Evolutionary conservation across 2,888 invertebrate species (phyloP).

Genomic region (Epsilonema sp.): DNA sequence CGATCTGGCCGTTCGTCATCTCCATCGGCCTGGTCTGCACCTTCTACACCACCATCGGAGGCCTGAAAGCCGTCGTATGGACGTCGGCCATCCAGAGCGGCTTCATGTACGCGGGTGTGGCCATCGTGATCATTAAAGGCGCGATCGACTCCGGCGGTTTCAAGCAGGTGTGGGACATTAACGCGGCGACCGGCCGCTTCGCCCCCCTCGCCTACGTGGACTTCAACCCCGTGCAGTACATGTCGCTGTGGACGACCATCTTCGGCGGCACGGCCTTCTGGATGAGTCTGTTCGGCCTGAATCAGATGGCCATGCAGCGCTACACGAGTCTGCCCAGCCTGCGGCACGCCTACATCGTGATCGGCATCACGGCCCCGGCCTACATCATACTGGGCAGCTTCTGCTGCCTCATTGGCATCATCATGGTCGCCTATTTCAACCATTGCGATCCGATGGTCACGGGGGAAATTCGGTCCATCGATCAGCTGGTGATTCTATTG

Average conservation of each 20-base stretch:
- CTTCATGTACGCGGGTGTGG: background rate
- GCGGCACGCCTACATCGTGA: constrained; percentile 1
- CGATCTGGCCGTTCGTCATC: background rate
- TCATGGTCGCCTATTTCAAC: constrained; percentile 9
- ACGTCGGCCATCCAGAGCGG: constrained; percentile 65
- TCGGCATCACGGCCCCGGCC: background rate
- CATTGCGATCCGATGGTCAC: constrained; percentile 3
- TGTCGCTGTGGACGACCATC: background rate
- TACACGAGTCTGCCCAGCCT: background rate
- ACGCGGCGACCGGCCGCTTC: background rate
- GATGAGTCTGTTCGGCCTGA: background rate
- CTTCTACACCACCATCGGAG: constrained; percentile 40
- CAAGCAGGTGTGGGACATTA: background rate
- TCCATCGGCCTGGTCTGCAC: background rate
- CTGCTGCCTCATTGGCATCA: constrained; percentile 5
- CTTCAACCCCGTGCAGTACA: background rate
- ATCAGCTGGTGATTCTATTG: constrained; percentile 8
- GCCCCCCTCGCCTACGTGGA: background rate
- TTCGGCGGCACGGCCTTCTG: background rate
- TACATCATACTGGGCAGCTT: background rate
- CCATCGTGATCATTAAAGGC: background rate
- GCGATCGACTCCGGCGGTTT: background rate
- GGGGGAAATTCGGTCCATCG: background rate
- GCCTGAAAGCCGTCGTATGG: constrained; percentile 54
- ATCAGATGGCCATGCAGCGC: constrained; percentile 1